These are phyloP conservation scores for Maniola hyperantus DNA, from an alignment of 2,888 invertebrate genomes.

Conservation along the genomic window DNA sequence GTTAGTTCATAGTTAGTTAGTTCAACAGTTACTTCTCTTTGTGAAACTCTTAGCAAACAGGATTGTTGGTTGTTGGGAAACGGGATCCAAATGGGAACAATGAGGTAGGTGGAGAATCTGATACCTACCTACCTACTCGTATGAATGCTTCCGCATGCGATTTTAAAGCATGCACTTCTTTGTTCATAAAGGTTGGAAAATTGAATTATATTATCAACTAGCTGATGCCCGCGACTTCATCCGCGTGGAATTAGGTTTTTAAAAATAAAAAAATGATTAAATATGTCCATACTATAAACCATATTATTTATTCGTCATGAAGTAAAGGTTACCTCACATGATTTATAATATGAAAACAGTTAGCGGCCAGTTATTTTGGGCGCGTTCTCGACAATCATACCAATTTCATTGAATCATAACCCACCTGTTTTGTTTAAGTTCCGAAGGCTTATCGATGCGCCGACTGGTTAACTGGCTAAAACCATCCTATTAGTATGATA, in stretches of 20 bases:
- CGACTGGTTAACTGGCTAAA: conserved; percentile 55
- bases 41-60: conserved; percentile 26
- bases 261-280: no score
- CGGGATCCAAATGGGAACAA: conserved; percentile 35
- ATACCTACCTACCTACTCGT: conserved; percentile 4
- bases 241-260: no score
- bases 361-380: conserved; percentile 32
- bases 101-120: conserved; percentile 23
- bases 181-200: background rate
- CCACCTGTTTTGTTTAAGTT: conserved; percentile 42
- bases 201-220: background rate
- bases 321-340: conserved; percentile 17
- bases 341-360: conserved; percentile 27
- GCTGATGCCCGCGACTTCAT: no score
- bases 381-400: conserved; percentile 26
- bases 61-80: conserved; percentile 25
- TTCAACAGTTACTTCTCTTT: conserved; percentile 28
- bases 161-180: background rate
- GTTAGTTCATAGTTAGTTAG: conserved; percentile 27
- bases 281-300: no score
- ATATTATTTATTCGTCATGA: background rate
- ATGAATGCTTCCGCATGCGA: conserved; percentile 26
- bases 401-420: conserved; percentile 33
- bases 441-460: conserved; percentile 38
- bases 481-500: conserved; percentile 72